Base-by-base conservation (phyloP, 1,140 invertebrate species). In the Leptinotarsa texana region DNA sequence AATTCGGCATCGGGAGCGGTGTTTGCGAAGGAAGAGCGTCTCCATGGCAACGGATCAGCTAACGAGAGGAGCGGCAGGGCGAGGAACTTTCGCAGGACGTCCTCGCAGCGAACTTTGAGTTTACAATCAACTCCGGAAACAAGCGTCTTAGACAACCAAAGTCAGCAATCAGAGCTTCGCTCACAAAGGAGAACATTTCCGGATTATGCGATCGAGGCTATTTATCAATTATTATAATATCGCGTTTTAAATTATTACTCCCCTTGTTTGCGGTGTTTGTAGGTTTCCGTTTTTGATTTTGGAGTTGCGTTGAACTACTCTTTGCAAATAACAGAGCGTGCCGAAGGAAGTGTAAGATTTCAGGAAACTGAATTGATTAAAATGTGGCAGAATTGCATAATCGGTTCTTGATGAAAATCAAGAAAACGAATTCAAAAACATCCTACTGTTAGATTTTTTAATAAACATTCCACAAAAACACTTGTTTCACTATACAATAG, bases 121-220 rank as follows among this genome's bases (percentile, higher is more conserved):
- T 79, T 79, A 79, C 78, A 79, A 79, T 79, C 78, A 79, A 71
- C 75, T 74, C 78, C 78, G 78, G 78, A 79, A 77, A 77, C 78
- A 77, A 75, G 63, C 67, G 71, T 77, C 75, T 77, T 63, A 75
- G 70, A 76, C 78, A 73, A 67, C 73, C 70, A 73, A 73, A 79
- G 78, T 79, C 78, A 79, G 74, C 78, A 79, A 79, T 79, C 78
- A 77, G 74, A 71, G 75, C 73, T 57, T 69, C 75, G 76, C 78
- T 77, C 77, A 75, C 78, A 77, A 75, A 79, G 75, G 71, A 67
- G 76, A 78, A 74, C 66, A 73, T 75, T 75, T 78, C 76, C 76
- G 76, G 74, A 75, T 78, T 72, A 69, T 75, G 68, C 47, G 75
- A 76, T 76, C 75, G 49, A 67, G 75, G 72, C 72, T 76, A 76